These are phyloP conservation scores for Larimichthys crocea DNA, from an alignment of 2,113 vertebrate species.

Conservation along the genomic window DNA sequence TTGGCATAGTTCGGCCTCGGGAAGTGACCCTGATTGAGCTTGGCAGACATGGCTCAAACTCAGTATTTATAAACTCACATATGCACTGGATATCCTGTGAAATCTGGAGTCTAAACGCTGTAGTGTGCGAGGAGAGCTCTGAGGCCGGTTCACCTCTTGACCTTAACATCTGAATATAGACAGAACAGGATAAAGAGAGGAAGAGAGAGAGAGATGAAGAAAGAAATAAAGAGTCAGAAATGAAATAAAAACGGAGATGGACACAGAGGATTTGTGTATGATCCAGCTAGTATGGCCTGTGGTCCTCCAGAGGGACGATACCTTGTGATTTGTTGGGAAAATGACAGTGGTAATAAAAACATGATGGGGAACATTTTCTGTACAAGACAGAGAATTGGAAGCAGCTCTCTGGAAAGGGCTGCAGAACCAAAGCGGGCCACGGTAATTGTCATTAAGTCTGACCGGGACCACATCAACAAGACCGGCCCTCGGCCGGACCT, in stretches of 20 bases:
- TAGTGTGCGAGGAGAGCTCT: slow-evolving; percentile 37
- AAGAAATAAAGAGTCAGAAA: slow-evolving; percentile 22
- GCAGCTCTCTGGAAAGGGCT: slow-evolving; percentile 55
- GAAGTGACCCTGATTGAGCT: slow-evolving; percentile 68
- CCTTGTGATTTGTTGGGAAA: slow-evolving; percentile 71
- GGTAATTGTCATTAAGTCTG: slow-evolving; percentile 70
- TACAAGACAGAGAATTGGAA: slow-evolving; percentile 51
- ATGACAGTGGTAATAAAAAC: slow-evolving; percentile 78
- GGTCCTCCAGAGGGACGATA: slow-evolving; percentile 51
- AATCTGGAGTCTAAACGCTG: slow-evolving; percentile 56
- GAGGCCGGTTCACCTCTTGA: slow-evolving; percentile 50
- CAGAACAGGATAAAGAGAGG: slow-evolving; percentile 24
- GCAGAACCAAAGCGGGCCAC: slow-evolving; percentile 44
- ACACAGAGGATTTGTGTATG: slow-evolving; percentile 25
- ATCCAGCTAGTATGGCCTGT: slow-evolving; percentile 47
- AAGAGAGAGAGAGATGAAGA: slow-evolving; percentile 20
- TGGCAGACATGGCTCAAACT: slow-evolving; percentile 54
- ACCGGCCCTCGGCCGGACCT: slow-evolving; percentile 29
- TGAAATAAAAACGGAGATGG: slow-evolving; percentile 6
- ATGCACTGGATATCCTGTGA: slow-evolving; percentile 66
- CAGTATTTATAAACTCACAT: slow-evolving; percentile 69
- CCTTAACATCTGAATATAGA: slow-evolving; percentile 57
- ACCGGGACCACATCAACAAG: slow-evolving; percentile 76
- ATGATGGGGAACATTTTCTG: slow-evolving; percentile 62
- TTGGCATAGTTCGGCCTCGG: slow-evolving; percentile 36